Percentiles rank a stretch among this genome's conserved stretches.
Conservation (phyloP, 2,113 vertebrate genomes). For the Phalacrocorax carbo region DNA sequence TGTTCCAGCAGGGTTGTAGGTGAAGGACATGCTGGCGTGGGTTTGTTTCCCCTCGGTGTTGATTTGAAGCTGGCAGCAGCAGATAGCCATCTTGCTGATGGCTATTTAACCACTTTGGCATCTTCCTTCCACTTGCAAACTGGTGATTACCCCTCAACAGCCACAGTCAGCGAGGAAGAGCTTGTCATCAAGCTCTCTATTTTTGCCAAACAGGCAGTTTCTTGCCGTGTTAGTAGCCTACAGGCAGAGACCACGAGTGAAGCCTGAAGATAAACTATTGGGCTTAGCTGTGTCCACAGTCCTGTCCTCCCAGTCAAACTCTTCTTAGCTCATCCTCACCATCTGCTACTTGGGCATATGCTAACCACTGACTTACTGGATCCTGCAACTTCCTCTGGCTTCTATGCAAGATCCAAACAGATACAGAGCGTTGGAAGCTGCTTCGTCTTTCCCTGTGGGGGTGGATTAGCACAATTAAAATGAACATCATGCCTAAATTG, state of each 20-base stretch:
- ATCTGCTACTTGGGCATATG: conserved; percentile 61
- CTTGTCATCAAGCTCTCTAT: neutral
- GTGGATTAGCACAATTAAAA: conserved; percentile 71
- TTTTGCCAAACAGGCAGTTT: conserved; percentile 11
- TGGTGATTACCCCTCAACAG: neutral
- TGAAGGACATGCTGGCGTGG: neutral
- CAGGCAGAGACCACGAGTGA: neutral
- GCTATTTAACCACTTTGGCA: neutral
- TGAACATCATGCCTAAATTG: conserved; percentile 69
- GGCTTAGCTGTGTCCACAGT: conserved; percentile 33
- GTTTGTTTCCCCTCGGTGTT: neutral
- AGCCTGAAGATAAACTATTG: conserved; percentile 1
- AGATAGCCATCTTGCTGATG: neutral
- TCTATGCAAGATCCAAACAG: conserved; percentile 64
- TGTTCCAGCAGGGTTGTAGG: neutral
- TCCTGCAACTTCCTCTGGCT: conserved; percentile 66
- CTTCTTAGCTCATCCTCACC: conserved; percentile 49
- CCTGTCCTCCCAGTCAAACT: conserved; percentile 46
- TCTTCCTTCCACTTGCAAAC: neutral
- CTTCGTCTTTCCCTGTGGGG: conserved; percentile 63
- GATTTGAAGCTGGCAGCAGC: neutral
- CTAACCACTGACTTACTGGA: conserved; percentile 63
- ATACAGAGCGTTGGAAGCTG: conserved; percentile 45
- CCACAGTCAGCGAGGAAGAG: neutral
- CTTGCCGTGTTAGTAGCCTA: neutral